A percentile compares a stretch with the other conserved stretches of the same genome.
phyloP scores from a whole-genome alignment of 2,888 invertebrate species.

The Drosophila kambysellisi region DNA sequence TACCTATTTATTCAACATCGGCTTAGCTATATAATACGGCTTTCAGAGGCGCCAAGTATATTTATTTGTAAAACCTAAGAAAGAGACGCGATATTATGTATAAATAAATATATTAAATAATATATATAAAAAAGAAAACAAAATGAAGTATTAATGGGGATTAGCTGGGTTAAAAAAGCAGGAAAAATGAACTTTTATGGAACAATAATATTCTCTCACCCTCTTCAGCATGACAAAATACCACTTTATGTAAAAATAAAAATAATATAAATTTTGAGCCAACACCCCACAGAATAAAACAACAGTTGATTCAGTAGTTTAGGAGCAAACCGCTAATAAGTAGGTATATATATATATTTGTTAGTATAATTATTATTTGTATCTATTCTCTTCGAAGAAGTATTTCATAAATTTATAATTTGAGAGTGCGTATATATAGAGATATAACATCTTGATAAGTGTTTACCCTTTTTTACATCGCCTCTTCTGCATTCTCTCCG shows the following conservation, averaged over 20 bases:
- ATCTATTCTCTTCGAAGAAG: slow-evolving; percentile 35
- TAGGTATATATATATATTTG: slow-evolving; percentile 60
- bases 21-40: slow-evolving; percentile 65
- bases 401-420: slow-evolving; percentile 42
- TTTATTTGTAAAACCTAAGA: slow-evolving; percentile 38
- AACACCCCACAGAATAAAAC: slow-evolving; percentile 13
- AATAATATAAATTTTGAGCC: background rate
- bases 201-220: background rate
- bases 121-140: slow-evolving; percentile 10
- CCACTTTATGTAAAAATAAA: too few species aligned
- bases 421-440: slow-evolving; percentile 38
- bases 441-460: slow-evolving; percentile 61
- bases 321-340: slow-evolving; percentile 73
- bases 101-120: slow-evolving; percentile 27
- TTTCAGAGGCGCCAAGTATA: slow-evolving; percentile 56
- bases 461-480: slow-evolving; percentile 45
- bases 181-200: background rate
- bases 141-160: slow-evolving; percentile 10
- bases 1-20: slow-evolving; percentile 58
- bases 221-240: background rate
- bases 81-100: slow-evolving; percentile 52
- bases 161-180: background rate
- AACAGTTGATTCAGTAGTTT: slow-evolving; percentile 37
- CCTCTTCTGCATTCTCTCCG: background rate
- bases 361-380: slow-evolving; percentile 46